Evolutionary conservation across 2,113 vertebrate species (phyloP), one percentile per base, ranked within the genome.

Genomic region (Limanda limanda): DNA sequence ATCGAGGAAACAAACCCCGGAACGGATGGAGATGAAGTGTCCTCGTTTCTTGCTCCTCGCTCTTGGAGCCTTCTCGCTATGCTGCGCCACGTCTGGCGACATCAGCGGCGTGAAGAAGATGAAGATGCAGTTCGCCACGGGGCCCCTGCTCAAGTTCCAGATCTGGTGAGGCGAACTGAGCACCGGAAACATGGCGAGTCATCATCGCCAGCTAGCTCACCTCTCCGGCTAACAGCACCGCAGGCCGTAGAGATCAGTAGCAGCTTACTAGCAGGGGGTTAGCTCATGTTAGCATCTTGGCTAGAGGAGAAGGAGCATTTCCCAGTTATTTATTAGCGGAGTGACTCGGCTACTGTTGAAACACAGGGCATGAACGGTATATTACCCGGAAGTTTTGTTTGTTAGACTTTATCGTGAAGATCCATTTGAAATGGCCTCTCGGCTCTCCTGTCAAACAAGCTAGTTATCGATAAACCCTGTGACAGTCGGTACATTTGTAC

Each of bases 121-220:
- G 88, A 96, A 96, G 88, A 97, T 98, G 96, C 97, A 97, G 80
- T 99, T 98, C 84, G 95, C 96, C 3, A 93, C 96, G 5, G 97
- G 97, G 48, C 97, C 97, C 42, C 96, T 98, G 72, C 97, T 99
- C 61, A 98, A 97, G 91, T 99, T 99, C 88, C 97, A 99, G 83
- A 97, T 99, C 51, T 99, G 97, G 97, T 99, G 80, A 95, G 95
- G 95, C 57, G 55, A 70, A 48, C 0, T 3, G 24, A 57, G 23
- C 24, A n/a, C n/a, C n/a, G 6, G 15, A n/a, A 77, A 80, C 67
- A 12, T 90, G 90, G 68, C 85, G 87, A 89, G 90, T 89, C 85
- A 91, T 87, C 21, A 78, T 8, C 45, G 57, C 76, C 78, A 85
- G 74, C 78, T 76, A 12, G 74, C 78, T 74, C 10, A 76, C 60